Evolutionary conservation across 1,140 invertebrate species (phyloP).

Genomic region (Sitobion miscanthi): DNA sequence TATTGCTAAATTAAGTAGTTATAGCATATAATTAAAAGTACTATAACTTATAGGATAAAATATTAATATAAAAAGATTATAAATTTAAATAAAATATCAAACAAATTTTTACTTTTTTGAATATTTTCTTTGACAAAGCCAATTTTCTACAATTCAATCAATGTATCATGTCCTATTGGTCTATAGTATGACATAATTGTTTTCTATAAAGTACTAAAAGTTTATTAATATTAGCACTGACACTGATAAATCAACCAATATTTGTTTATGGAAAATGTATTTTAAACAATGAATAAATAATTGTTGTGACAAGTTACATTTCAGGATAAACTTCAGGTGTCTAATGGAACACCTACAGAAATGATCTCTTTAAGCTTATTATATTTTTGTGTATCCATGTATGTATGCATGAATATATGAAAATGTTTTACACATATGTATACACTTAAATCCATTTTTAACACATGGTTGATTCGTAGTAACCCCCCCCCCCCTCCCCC

Average conservation of each 20-base stretch:
- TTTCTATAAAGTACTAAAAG: too few species aligned
- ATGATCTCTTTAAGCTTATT: conserved; percentile 7
- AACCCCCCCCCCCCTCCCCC: not conserved
- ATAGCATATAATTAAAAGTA: too few species aligned
- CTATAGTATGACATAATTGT: too few species aligned
- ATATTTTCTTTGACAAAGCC: too few species aligned
- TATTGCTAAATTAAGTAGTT: not conserved
- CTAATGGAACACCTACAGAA: conserved; percentile 19
- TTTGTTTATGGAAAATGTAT: not conserved
- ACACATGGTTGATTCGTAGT: conserved; percentile 39
- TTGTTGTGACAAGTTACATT: conserved; percentile 52
- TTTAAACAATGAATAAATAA: conserved; percentile 35
- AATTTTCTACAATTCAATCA: too few species aligned
- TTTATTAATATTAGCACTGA: conserved; percentile 6
- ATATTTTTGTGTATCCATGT: not conserved
- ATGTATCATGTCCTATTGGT: too few species aligned
- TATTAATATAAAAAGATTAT: not conserved
- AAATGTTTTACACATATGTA: not conserved
- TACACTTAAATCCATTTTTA: not conserved
- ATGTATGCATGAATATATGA: not conserved
- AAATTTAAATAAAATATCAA: not conserved
- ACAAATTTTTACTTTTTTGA: too few species aligned
- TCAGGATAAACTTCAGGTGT: conserved; percentile 45
- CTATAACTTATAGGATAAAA: not conserved
- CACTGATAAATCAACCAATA: not conserved